Percentiles rank a stretch among this genome's conserved stretches.
Evolutionary conservation across 2,797 vertebrate species (phyloP).

Genomic region (Poecilia velifera): DNA sequence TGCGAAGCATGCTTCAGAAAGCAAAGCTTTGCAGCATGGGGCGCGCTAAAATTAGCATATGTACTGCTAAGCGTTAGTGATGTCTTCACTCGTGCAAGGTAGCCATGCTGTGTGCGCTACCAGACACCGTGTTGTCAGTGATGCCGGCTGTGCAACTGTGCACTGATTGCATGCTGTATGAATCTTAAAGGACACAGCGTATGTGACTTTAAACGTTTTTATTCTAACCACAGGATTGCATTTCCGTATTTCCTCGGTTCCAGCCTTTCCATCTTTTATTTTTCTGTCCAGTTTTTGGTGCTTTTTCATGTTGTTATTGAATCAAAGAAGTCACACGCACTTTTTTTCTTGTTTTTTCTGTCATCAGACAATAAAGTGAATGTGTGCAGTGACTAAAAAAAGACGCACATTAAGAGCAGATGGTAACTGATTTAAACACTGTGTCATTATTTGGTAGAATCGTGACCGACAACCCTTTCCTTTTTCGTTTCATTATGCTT

Average conservation of each 20-base stretch:
- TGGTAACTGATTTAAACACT: background rate
- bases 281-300: background rate
- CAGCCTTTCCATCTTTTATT: background rate
- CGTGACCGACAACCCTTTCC: background rate
- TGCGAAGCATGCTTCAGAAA: background rate
- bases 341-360: background rate
- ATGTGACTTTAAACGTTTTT: background rate
- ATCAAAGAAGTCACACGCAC: background rate
- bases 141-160: background rate
- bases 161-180: background rate
- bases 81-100: conserved; percentile 1
- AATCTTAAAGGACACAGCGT: background rate
- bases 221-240: background rate
- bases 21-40: background rate
- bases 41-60: background rate
- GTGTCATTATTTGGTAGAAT: background rate
- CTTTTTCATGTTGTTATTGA: background rate
- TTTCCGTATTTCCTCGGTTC: background rate
- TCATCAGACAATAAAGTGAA: background rate
- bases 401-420: background rate
- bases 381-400: background rate
- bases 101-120: conserved; percentile 3
- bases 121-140: background rate
- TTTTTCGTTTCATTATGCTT: background rate
- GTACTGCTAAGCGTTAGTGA: background rate